Evolutionary conservation across 2,113 vertebrate genomes (phyloP).

Genomic region (Aegithalos caudatus): DNA sequence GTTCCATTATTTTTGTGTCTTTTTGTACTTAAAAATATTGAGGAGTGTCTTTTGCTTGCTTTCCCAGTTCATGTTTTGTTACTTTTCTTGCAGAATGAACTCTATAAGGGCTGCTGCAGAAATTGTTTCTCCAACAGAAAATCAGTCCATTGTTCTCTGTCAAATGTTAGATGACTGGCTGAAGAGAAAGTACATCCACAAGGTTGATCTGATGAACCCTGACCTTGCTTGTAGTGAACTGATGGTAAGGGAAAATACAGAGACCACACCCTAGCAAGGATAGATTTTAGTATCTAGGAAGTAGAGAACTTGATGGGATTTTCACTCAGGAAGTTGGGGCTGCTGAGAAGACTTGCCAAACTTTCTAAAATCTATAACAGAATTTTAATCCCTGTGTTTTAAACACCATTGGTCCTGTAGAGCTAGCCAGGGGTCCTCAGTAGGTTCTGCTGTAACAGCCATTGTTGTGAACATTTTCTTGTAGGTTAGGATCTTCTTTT

Average conservation of each 20-base stretch:
- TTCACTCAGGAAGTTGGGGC: neutral
- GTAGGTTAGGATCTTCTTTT: neutral
- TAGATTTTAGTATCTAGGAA: neutral
- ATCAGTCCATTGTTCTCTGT: slow-evolving; percentile 73
- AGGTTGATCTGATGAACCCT: slow-evolving; percentile 71
- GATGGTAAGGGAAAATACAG: slow-evolving; percentile 53
- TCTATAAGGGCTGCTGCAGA: slow-evolving; percentile 80
- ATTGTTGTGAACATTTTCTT: neutral
- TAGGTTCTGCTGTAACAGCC: neutral
- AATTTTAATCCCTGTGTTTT: neutral
- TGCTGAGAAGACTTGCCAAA: neutral
- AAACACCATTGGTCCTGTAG: neutral
- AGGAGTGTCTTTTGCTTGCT: neutral
- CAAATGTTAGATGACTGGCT: slow-evolving; percentile 71
- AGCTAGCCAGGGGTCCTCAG: neutral
- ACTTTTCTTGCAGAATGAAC: slow-evolving; percentile 68
- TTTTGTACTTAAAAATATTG: neutral
- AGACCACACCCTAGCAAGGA: neutral
- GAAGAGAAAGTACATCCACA: slow-evolving; percentile 74
- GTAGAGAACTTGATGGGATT: neutral
- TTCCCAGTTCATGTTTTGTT: neutral
- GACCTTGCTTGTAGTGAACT: slow-evolving; percentile 60
- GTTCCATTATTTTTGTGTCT: neutral
- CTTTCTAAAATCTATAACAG: neutral
- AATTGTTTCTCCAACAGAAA: slow-evolving; percentile 80